These are phyloP conservation scores for Drosophila algonquin DNA, from an alignment of 2,888 invertebrate genomes.

Conservation along the genomic window DNA sequence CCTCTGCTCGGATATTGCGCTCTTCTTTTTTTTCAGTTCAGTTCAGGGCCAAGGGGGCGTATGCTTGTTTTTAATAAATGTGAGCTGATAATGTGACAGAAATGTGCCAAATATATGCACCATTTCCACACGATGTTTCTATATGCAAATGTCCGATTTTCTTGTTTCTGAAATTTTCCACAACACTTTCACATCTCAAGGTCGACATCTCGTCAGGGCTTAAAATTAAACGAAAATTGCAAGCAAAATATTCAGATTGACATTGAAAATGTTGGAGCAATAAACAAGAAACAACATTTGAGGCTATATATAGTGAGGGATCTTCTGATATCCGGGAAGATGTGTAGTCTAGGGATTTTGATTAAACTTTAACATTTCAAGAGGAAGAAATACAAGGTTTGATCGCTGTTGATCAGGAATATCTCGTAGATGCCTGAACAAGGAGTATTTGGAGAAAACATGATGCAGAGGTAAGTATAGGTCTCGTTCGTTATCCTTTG, in stretches of 20 bases:
- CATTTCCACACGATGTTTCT: constrained; percentile 8
- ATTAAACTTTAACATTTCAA: no score
- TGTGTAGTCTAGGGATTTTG: no score
- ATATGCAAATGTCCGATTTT: constrained; percentile 19
- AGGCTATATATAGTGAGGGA: background rate
- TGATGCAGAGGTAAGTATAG: background rate
- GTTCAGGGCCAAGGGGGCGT: constrained; percentile 61
- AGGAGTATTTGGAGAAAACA: no score
- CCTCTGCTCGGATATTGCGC: constrained; percentile 1
- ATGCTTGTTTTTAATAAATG: constrained; percentile 22
- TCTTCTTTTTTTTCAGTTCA: constrained; percentile 11
- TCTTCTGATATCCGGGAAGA: background rate
- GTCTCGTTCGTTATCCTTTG: background rate
- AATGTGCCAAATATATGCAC: constrained; percentile 40
- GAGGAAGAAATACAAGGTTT: no score
- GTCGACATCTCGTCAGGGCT: constrained; percentile 35
- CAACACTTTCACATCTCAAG: constrained; percentile 46
- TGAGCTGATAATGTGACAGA: constrained; percentile 41
- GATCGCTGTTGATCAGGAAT: no score
- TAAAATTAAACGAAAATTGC: constrained; percentile 40
- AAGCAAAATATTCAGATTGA: constrained; percentile 41
- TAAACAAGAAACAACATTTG: background rate
- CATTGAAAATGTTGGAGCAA: constrained; percentile 39
- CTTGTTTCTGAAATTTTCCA: constrained; percentile 32
- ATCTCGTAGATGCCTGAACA: no score